A percentile compares a stretch with the other conserved stretches of the same genome.
phyloP scores from a whole-genome alignment of 2,888 invertebrate species.

The Nomada goodeniana region DNA sequence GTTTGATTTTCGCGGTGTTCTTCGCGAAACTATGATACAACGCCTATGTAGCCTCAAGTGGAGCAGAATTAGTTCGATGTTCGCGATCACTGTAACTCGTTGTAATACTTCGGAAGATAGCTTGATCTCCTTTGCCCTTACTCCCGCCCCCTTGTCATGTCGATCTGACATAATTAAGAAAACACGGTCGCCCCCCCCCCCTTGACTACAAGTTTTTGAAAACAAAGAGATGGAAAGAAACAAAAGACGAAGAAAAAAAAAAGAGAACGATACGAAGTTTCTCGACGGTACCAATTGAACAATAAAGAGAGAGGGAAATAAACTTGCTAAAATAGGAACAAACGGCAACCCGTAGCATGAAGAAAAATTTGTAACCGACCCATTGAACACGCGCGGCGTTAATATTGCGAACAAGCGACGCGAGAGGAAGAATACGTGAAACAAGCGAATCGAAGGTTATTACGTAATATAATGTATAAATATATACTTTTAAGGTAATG shows the following conservation, averaged over 20 bases:
- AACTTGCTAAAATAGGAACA: not conserved
- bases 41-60: slow-evolving; percentile 52
- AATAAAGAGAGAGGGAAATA: not conserved
- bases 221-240: slow-evolving; percentile 6
- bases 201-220: slow-evolving; percentile 83
- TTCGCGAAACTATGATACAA: slow-evolving; percentile 5
- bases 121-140: slow-evolving; percentile 64
- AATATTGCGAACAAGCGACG: slow-evolving; percentile 42
- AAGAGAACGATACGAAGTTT: slow-evolving; percentile 44
- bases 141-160: slow-evolving; percentile 49
- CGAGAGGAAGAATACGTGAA: slow-evolving; percentile 41
- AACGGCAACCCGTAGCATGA: not conserved
- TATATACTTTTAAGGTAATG: slow-evolving; percentile 77
- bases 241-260: slow-evolving; percentile 28
- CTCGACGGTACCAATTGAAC: slow-evolving; percentile 5
- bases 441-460: slow-evolving; percentile 53
- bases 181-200: slow-evolving; percentile 76
- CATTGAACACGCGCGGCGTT: slow-evolving; percentile 56
- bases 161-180: slow-evolving; percentile 56
- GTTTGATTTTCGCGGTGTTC: slow-evolving; percentile 42
- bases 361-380: slow-evolving; percentile 55
- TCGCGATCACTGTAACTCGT: slow-evolving; percentile 35
- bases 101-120: slow-evolving; percentile 48
- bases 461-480: slow-evolving; percentile 69
- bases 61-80: slow-evolving; percentile 41